Base-by-base conservation (phyloP, 2,113 vertebrate species). In the Psephotus haematonotus region DNA sequence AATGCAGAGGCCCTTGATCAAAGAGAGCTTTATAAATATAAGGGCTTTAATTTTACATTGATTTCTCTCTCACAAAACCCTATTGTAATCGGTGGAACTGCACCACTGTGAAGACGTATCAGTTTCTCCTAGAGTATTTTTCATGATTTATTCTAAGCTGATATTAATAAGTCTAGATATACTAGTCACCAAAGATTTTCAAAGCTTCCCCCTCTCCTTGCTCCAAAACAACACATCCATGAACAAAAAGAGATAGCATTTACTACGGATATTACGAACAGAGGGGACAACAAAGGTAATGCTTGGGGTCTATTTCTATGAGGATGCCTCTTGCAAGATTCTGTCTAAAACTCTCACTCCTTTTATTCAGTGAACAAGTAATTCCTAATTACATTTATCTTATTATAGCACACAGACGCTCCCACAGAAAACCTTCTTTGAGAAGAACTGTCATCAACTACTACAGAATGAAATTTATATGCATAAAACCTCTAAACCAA, bases 21-120 rank as follows among this genome's bases (percentile, higher is more conserved):
- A 94, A 88, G 31, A 46, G 17, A 17, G 63, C 68, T 81, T 69
- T 60, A 81, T 63, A 91, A 57, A 80, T 82, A 52, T 35, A 92
- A 78, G n/a, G 19, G 23, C 24, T 93, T 92, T 93, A 94, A 92
- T 92, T 94, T 95, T 68, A 76, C 82, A 76, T 74, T 71, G 64
- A 92, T 94, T 92, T 92, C 12, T 60, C 60, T 90, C 62, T 71
- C 35, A 64, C 17, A 77, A 92, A 88, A 39, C 22, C 29, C 60
- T 62, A 18, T 14, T 81, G 65, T 90, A 86, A 86, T 52, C 0
- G 0, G 49, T 70, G 65, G 60, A 85, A 75, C 35, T 41, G 64
- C 7, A 70, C 13, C 57, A 46, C 22, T 53, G 50, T 16, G 6
- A 86, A 85, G n/a, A 27, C 41, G 71, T 16, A 93, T 59, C 44